phyloP scores from a whole-genome alignment of 2,113 vertebrate genomes.

The Tringa solitaria region DNA sequence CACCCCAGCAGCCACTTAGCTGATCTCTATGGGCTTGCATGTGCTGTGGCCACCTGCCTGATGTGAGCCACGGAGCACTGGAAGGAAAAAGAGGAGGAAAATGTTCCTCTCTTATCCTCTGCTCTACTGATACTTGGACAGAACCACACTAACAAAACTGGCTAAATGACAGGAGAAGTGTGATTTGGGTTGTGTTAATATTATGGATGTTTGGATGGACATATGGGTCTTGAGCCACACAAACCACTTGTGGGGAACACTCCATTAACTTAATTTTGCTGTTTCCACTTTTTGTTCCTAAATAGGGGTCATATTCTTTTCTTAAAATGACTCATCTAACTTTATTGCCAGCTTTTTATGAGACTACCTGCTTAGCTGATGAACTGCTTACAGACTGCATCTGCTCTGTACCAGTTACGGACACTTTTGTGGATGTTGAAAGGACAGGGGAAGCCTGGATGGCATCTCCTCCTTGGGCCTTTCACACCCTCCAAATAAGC shows the following conservation, averaged over 20 bases:
- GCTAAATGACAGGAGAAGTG: neutral
- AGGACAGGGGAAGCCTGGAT: neutral
- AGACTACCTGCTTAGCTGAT: neutral
- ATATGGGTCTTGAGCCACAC: neutral
- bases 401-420: neutral
- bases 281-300: neutral
- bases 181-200: neutral
- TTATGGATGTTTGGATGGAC: neutral
- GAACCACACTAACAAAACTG: neutral
- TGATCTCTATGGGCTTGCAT: neutral
- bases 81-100: neutral
- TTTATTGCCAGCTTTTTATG: neutral
- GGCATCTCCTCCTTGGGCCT: neutral
- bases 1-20: neutral
- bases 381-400: neutral
- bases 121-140: neutral
- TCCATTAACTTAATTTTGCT: neutral
- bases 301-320: neutral
- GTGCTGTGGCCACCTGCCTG: neutral
- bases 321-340: neutral
- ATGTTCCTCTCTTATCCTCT: neutral
- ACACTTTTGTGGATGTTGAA: neutral
- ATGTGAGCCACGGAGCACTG: rapidly evolving
- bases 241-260: neutral
- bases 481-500: neutral